Base-by-base conservation (phyloP, 2,888 invertebrate species). In the Ptychoptera albimana region DNA sequence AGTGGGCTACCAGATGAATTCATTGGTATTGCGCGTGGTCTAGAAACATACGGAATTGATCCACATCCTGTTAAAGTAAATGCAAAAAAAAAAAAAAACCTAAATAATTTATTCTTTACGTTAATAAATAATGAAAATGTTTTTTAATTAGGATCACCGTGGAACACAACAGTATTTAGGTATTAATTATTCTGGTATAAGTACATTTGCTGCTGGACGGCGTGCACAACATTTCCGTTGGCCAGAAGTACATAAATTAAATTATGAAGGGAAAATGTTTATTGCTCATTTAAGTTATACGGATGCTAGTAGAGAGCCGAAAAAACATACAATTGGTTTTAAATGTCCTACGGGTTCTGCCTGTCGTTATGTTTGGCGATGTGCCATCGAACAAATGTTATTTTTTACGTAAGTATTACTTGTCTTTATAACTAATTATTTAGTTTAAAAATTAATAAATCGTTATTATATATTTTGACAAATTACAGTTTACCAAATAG, bases 191-290 rank as follows among this genome's bases (percentile, higher is more conserved):
- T 81, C 83, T 55, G 97, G 96, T 35, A 91, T 97, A 53, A 75
- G 93, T 53, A 92, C 93, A 42, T 94, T 93, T 68, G 89, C 93
- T 66, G 89, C 89, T 39, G 88, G 86, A 55, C 76, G 86, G 55
- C 85, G 92, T 63, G 87, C 88, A 4, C 86, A 94, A 61, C 91
- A 93, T 63, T 94, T 94, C 69, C 85, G 87, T 58, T 97, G 97
- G 97, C 78, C 77, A 48, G 92, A 94, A 63, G 85, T 97, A 42
- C 86, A 88, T 58, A 93, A 93, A 66, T 84, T 96, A 53, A 94
- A 96, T 64, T 97, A 91, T 60, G 92, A 94, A 61, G 93, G 94
- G 15, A 87, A 93, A 68, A 94, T 96, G 88, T 93, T 97, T 60
- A 92, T 94, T 53, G 85, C 93, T 44, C 93, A 94, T 65, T 73